Percentiles rank a stretch among this genome's conserved stretches.
Conservation (phyloP, 2,888 invertebrate species). For the Digitonthophagus gazella region DNA sequence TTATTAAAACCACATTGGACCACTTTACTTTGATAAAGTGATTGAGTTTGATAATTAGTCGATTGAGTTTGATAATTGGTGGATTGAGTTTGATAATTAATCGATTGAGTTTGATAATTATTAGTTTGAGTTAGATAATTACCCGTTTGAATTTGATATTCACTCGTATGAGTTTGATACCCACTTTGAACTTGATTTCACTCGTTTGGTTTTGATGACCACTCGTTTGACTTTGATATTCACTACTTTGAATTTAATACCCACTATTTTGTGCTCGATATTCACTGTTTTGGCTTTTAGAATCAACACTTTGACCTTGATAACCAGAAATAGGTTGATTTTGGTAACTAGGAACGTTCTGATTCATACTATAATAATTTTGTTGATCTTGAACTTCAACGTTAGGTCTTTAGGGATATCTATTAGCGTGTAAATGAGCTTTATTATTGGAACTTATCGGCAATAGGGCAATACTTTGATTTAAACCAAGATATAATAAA, state of each 20-base stretch:
- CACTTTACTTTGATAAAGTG: constrained; percentile 51
- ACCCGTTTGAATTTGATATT: too few relatives aligned
- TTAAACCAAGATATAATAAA: too few relatives aligned
- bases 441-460: constrained; percentile 6
- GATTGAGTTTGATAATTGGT: background rate
- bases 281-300: too few relatives aligned
- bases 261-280: background rate
- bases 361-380: constrained; percentile 10
- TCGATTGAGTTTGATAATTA: background rate
- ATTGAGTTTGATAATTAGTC: too few relatives aligned
- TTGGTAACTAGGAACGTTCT: constrained; percentile 15
- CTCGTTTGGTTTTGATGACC: constrained; percentile 20
- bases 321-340: constrained; percentile 16
- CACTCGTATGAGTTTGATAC: background rate
- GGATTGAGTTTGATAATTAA: background rate
- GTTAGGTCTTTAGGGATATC: constrained; percentile 28
- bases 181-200: background rate
- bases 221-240: background rate
- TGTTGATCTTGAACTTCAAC: too few relatives aligned
- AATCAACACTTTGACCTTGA: constrained; percentile 19
- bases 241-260: background rate
- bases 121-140: background rate
- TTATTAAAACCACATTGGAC: constrained; percentile 75
- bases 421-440: constrained; percentile 32
- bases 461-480: background rate